These are phyloP conservation scores for mouse (Mus musculus) DNA, from an alignment of 2,113 vertebrate genomes.

Conservation along the genomic window DNA sequence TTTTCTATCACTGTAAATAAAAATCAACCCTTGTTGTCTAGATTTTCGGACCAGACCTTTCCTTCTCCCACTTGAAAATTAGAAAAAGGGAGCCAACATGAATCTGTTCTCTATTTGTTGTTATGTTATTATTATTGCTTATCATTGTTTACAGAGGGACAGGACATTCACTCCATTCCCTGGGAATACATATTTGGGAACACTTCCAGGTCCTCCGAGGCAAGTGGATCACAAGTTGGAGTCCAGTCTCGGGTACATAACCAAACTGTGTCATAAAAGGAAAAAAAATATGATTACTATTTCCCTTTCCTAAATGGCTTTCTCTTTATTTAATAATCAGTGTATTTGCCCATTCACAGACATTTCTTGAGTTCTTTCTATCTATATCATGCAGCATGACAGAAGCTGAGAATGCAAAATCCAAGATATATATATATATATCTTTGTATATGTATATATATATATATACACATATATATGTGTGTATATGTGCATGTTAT, in stretches of 20 bases:
- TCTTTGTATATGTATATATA: no score
- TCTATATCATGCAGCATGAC: not conserved
- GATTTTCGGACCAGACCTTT: not conserved
- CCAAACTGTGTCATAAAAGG: not conserved
- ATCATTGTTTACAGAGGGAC: not conserved
- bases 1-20: constrained; percentile 4
- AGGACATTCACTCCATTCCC: not conserved
- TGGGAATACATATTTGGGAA: not conserved
- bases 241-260: not conserved
- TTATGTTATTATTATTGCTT: not conserved
- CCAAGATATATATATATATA: not conserved
- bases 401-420: not conserved
- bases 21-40: not conserved
- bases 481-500: not conserved
- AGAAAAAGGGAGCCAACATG: not conserved
- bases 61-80: not conserved
- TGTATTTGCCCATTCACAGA: not conserved
- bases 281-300: not conserved
- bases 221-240: not conserved
- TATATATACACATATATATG: no score
- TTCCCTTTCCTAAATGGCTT: not conserved
- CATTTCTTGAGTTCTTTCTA: not conserved
- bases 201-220: not conserved
- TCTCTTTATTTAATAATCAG: not conserved
- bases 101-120: not conserved